Percentiles rank a stretch among this genome's conserved stretches.
Conservation (phyloP, 2,113 vertebrate species). For the Megaceryle torquata region DNA sequence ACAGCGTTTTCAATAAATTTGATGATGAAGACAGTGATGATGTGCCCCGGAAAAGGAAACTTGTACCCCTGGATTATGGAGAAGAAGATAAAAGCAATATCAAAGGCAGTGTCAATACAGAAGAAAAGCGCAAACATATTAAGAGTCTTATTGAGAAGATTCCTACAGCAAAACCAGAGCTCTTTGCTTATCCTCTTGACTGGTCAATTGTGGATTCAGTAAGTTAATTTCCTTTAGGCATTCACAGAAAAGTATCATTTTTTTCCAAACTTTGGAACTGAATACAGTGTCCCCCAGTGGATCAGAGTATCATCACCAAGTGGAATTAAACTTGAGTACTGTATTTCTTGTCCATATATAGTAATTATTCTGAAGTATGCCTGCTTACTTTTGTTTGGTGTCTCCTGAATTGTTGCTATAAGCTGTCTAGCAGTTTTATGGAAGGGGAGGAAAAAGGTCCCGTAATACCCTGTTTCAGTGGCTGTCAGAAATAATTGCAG, state of each 20-base stretch:
- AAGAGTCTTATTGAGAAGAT: slow-evolving; percentile 99
- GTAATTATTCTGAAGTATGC: not conserved
- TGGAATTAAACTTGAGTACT: not conserved
- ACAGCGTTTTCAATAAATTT: slow-evolving; percentile 98
- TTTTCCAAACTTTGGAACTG: not conserved
- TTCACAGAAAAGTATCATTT: not conserved
- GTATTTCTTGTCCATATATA: not conserved
- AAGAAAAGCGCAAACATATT: slow-evolving; percentile 98
- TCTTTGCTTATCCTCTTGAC: slow-evolving; percentile 96
- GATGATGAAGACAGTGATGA: slow-evolving; percentile 96
- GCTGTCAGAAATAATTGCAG: not conserved
- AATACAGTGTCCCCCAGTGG: not conserved
- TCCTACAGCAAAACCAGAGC: slow-evolving; percentile 95
- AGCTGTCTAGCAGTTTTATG: not conserved
- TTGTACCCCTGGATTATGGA: slow-evolving; percentile 96
- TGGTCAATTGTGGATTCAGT: slow-evolving; percentile 98
- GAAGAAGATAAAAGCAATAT: slow-evolving; percentile 93
- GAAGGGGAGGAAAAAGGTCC: not conserved
- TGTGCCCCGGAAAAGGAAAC: slow-evolving; percentile 92
- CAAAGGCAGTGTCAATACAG: slow-evolving; percentile 91
- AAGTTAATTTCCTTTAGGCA: slow-evolving; percentile 58
- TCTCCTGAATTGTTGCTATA: not conserved
- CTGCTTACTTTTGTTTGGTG: not conserved
- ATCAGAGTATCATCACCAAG: not conserved
- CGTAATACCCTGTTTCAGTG: not conserved